Evolutionary conservation across 1,140 invertebrate genomes (phyloP).

Genomic region (Anadara kagoshimensis): DNA sequence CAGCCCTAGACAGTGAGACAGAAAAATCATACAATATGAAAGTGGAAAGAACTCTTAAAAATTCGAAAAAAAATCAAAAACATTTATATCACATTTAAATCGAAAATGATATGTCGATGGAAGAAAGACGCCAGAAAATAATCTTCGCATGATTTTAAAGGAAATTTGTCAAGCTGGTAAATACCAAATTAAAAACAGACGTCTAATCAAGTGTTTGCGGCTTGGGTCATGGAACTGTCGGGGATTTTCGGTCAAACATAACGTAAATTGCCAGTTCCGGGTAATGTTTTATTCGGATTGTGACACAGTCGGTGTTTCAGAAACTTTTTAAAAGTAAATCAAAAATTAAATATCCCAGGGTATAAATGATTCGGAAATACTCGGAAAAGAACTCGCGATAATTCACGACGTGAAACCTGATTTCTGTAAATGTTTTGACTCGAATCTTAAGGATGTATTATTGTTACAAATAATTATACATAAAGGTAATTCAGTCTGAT

Average conservation of each 20-base stretch:
- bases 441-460: conserved; percentile 16
- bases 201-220: not conserved
- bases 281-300: conserved; percentile 3
- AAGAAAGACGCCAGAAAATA: conserved; percentile 6
- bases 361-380: conserved; percentile 22
- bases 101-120: not conserved
- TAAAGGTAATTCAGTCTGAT: not conserved
- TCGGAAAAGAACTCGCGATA: not conserved
- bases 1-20: not conserved
- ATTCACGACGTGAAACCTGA: not conserved
- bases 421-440: conserved; percentile 13
- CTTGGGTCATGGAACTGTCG: conserved; percentile 21
- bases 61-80: not conserved
- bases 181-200: not conserved
- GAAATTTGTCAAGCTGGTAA: conserved; percentile 11
- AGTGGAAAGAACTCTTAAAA: conserved; percentile 1
- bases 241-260: conserved; percentile 4
- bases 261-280: conserved; percentile 4
- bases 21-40: not conserved
- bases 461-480: conserved; percentile 19
- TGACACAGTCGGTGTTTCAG: conserved; percentile 15
- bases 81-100: not conserved
- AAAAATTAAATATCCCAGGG: not conserved
- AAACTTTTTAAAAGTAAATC: conserved; percentile 5
- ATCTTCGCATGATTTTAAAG: conserved; percentile 2